Evolutionary conservation across 2,888 invertebrate genomes (phyloP).

Genomic region (Tetragnatha montana): DNA sequence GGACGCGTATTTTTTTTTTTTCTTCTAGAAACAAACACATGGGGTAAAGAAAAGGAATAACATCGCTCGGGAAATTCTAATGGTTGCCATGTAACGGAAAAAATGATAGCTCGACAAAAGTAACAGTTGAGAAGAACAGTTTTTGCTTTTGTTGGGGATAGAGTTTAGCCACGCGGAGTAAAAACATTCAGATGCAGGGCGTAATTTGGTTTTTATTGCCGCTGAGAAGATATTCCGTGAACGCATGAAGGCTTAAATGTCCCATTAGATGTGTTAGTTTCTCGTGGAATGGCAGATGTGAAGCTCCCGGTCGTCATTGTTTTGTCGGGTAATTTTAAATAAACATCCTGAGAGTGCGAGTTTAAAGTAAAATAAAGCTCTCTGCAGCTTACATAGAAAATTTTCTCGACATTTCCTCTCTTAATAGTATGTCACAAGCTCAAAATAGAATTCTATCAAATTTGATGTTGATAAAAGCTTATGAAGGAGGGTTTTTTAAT

Average conservation of each 20-base stretch:
- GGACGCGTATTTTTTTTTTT: background rate
- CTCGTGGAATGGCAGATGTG: too few relatives aligned
- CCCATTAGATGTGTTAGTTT: background rate
- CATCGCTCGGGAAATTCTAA: background rate
- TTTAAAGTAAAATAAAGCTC: background rate
- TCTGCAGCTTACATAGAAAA: background rate
- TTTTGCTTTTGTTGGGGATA: background rate
- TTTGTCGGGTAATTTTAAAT: background rate
- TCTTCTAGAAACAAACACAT: constrained; percentile 30
- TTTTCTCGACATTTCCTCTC: too few relatives aligned
- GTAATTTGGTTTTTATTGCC: too few relatives aligned
- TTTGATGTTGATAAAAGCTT: too few relatives aligned
- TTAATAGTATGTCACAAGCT: too few relatives aligned
- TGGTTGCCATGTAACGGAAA: background rate
- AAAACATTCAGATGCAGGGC: background rate
- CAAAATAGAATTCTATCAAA: too few relatives aligned
- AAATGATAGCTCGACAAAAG: background rate
- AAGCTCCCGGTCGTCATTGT: background rate
- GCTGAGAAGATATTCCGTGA: background rate
- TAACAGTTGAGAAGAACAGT: background rate
- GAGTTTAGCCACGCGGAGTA: background rate
- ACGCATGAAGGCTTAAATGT: background rate
- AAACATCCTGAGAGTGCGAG: background rate
- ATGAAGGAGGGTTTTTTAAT: too few relatives aligned
- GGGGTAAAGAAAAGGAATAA: background rate